These are phyloP conservation scores for Chaetura pelagica DNA, from an alignment of 2,113 vertebrate species.

Conservation along the genomic window DNA sequence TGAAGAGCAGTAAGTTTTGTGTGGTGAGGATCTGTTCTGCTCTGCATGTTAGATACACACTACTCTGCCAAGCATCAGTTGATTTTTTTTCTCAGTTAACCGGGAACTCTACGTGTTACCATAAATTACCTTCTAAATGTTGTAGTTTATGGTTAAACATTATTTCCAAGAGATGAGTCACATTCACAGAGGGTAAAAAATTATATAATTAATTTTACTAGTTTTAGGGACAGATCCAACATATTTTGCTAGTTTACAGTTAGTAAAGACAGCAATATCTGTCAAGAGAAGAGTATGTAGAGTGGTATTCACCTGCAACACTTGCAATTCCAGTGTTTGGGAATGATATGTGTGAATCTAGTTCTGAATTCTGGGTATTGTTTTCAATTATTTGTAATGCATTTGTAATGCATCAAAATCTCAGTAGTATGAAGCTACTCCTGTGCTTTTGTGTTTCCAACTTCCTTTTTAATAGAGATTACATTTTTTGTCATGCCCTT, in stretches of 20 bases:
- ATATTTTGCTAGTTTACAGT: not conserved
- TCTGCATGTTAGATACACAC: fast-evolving
- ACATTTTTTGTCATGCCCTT: constrained; percentile 7
- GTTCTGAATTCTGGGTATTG: not conserved
- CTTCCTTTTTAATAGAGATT: constrained; percentile 5
- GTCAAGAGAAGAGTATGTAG: not conserved
- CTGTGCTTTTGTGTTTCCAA: not conserved
- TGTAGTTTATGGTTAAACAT: constrained; percentile 15
- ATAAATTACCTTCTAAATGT: constrained; percentile 29
- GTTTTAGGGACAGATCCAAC: constrained; percentile 8
- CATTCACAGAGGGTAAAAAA: constrained; percentile 35
- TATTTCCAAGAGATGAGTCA: constrained; percentile 48
- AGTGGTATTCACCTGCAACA: not conserved
- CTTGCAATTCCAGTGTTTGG: not conserved
- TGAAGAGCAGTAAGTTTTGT: not conserved
- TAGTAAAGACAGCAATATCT: not conserved
- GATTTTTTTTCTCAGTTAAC: not conserved
- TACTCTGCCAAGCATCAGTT: not conserved
- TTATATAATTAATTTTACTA: not conserved
- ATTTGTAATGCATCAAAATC: not conserved
- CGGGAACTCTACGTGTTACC: not conserved
- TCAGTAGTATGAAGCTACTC: not conserved
- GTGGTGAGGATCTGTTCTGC: not conserved
- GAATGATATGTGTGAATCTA: not conserved
- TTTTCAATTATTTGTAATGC: not conserved